Evolutionary conservation across 2,113 vertebrate species (phyloP), one percentile per base, ranked within the genome.

Genomic region (Hypocryptadius cinnamomeus): DNA sequence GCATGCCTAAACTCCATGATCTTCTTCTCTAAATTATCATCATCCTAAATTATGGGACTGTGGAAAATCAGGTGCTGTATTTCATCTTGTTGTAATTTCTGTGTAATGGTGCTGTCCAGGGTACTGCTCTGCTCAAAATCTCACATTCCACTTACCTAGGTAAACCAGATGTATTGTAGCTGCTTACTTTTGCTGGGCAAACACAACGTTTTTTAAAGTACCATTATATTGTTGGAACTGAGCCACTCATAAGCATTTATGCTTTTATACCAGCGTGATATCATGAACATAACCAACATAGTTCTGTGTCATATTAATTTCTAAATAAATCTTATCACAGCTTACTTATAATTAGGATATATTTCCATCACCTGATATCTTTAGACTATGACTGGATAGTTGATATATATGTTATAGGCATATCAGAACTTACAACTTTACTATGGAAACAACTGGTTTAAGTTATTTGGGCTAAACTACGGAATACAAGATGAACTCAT

Each of bases 161-260:
- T 15, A 44, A 85, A 68, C 5, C 8, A 69, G 5, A 45, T 20
- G 6, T 60, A 15, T 23, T 39, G 20, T 27, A 59, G 13, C 3
- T 27, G 12, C 22, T 70, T 50, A 27, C 13, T 79, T 65, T 44
- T 15, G 30, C 6, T 60, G 11, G 31, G 28, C 4, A 74, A 59
- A 50, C 4, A 28, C 0, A 0, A 28, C 0, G 0, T 27, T 37
- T 22, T 84, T 17, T 47, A 28, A 72, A 51, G 56, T 45, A 35
- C 12, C 25, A 30, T 27, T 2, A 1, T 18, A 13, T n/a, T 81
- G 23, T 31, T 63, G 31, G 33, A 39, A 72, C 27, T 35, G 11
- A 68, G 35, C 4, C 21, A 72, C 13, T n/a, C 0, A 0, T 27
- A 39, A 79, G 40, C 4, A 23, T 40, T 65, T 70, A 22, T 90